Evolutionary conservation across 2,888 invertebrate genomes (phyloP).

Genomic region (Noctua janthe): DNA sequence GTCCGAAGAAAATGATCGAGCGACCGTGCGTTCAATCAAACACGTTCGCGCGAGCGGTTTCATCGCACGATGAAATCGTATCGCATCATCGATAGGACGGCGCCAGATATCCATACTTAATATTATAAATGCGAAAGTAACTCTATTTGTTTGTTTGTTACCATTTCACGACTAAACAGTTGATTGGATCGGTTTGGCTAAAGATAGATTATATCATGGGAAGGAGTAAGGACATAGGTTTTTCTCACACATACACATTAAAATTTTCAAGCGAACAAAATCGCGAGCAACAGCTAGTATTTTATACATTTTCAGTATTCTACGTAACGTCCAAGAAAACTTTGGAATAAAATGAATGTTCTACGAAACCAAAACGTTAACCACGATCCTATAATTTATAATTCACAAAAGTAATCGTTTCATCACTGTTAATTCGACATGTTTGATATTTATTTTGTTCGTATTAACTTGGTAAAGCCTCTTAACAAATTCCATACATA

Average conservation of each 20-base stretch:
- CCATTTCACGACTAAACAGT: neutral
- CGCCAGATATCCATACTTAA: neutral
- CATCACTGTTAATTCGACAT: slow-evolving; percentile 24
- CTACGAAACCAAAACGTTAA: neutral
- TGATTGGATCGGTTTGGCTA: neutral
- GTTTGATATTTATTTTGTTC: slow-evolving; percentile 24
- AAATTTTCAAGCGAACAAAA: neutral
- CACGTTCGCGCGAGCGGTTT: too few relatives aligned
- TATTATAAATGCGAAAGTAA: neutral
- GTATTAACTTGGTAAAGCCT: slow-evolving; percentile 26
- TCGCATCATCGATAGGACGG: too few relatives aligned
- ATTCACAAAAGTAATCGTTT: slow-evolving; percentile 37
- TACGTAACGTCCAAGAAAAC: neutral
- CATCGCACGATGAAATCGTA: too few relatives aligned
- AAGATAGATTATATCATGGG: neutral
- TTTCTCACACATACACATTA: neutral
- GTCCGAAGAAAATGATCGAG: too few relatives aligned
- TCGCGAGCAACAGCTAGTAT: neutral
- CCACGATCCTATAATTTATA: slow-evolving; percentile 22
- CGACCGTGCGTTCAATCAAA: too few relatives aligned
- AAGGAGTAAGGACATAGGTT: neutral
- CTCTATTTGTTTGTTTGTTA: neutral
- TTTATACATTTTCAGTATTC: neutral
- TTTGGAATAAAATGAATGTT: neutral
- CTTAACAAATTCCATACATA: slow-evolving; percentile 8